Base-by-base conservation (phyloP, 2,113 vertebrate genomes). In the Vombatus ursinus region DNA sequence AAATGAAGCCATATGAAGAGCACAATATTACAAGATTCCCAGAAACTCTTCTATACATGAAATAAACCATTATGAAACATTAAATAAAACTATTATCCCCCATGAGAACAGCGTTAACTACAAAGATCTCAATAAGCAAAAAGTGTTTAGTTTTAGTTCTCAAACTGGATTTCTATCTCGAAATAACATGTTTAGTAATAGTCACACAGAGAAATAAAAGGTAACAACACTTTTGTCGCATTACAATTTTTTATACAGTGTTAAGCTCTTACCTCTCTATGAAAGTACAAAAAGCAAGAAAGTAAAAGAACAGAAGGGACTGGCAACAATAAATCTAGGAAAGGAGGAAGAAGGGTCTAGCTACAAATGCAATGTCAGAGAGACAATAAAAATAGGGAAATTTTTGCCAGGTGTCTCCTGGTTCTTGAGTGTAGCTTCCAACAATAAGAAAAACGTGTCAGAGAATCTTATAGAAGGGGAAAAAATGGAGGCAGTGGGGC, bases 121-220 rank as follows among this genome's bases (percentile, higher is more conserved):
- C 68, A 93, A 96, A 92, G 90, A 95, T 94, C 89, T 92, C 91
- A 50, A 50, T 52, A 94, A 14, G 37, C 89, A 95, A 68, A 37
- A 25, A 95, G 95, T 51, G 54, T 52, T 47, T 9, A 77, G 91
- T 92, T 96, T 93, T 14, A 91, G n/a, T 90, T 95, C 57, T 61
- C 51, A 91, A 95, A 49, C 50, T 2, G 95, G 52, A 90, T 24
- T 61, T 90, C 26, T 89, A n/a, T 90, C 50, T 93, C 77, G 92
- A 16, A 89, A 95, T 68, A 95, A 93, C 37, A n/a, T 61, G 57
- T 77, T n/a, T 77, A 77, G 14, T n/a, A 77, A 44, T 0, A 77
- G 68, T 0, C 14, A 77, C 0, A 10, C 90, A 96, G 5, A 44
- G 54, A 95, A 90, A 25, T 51, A 44, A 95, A 37, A 94, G 4